phyloP scores from a whole-genome alignment of 2,888 invertebrate species.

The Mellilla xanthometata region DNA sequence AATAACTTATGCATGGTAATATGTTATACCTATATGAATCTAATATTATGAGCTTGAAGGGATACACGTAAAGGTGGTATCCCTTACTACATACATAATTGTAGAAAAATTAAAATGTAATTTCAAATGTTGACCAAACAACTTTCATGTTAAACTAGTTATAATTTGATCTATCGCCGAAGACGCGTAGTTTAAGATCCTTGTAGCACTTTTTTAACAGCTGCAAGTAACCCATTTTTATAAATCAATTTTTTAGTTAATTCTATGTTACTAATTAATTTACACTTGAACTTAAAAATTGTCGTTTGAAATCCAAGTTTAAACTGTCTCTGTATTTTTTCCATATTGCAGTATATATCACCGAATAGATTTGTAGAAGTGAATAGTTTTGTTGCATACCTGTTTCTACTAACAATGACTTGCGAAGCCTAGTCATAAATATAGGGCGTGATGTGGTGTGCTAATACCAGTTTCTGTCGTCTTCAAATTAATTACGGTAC shows the following conservation, averaged over 20 bases:
- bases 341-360: too few relatives aligned
- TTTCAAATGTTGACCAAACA: slow-evolving; percentile 37
- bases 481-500: not conserved
- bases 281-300: too few relatives aligned
- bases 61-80: slow-evolving; percentile 23
- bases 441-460: slow-evolving; percentile 21
- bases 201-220: too few relatives aligned
- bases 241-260: too few relatives aligned
- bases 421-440: slow-evolving; percentile 30
- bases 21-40: slow-evolving; percentile 29
- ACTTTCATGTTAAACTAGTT: slow-evolving; percentile 16
- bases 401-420: slow-evolving; percentile 17
- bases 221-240: too few relatives aligned
- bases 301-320: too few relatives aligned
- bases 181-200: too few relatives aligned
- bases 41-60: slow-evolving; percentile 29
- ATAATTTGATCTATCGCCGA: not conserved
- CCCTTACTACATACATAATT: slow-evolving; percentile 10
- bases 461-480: slow-evolving; percentile 3
- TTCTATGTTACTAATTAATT: too few relatives aligned
- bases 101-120: slow-evolving; percentile 14
- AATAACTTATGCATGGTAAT: slow-evolving; percentile 38
- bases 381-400: too few relatives aligned
- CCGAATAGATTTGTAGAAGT: too few relatives aligned
- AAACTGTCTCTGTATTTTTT: too few relatives aligned